A percentile compares a stretch with the other conserved stretches of the same genome.
These are phyloP conservation scores for Intellagama lesueurii DNA, from an alignment of 2,797 vertebrate genomes.

Conservation along the genomic window DNA sequence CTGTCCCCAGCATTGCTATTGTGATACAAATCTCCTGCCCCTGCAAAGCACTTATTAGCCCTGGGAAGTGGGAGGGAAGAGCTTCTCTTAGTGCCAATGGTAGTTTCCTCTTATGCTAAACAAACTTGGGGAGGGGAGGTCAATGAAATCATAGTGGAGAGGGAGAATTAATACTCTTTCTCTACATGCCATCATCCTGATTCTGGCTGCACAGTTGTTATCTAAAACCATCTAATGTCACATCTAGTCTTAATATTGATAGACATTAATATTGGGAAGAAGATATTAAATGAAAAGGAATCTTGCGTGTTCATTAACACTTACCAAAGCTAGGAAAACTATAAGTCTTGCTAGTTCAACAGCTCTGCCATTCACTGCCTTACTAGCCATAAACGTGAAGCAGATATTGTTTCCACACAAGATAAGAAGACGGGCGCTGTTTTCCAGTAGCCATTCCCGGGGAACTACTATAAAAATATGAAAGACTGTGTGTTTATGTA, in stretches of 20 bases:
- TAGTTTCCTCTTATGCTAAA: not conserved
- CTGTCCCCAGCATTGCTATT: not conserved
- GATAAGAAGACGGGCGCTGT: constrained; percentile 88
- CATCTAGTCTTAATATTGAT: not conserved
- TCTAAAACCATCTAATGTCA: not conserved
- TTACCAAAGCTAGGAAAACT: constrained; percentile 89
- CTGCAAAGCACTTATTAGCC: not conserved
- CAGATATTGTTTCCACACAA: constrained; percentile 88
- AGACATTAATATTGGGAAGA: constrained; percentile 6
- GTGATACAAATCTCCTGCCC: not conserved
- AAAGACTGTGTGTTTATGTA: not conserved
- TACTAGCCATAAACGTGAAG: constrained; percentile 88
- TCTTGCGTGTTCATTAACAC: constrained; percentile 58
- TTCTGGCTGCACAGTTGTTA: not conserved
- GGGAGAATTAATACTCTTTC: not conserved
- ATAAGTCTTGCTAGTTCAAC: constrained; percentile 83
- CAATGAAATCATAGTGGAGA: not conserved
- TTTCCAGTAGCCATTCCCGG: constrained; percentile 88
- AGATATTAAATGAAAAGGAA: not conserved
- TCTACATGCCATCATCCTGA: not conserved
- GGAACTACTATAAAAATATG: constrained; percentile 78
- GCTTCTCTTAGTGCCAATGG: not conserved
- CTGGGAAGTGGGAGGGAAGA: not conserved
- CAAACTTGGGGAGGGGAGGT: not conserved
- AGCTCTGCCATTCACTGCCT: constrained; percentile 83